Evolutionary conservation across 2,888 invertebrate genomes (phyloP).

Genomic region (Hoplodrina blanda): DNA sequence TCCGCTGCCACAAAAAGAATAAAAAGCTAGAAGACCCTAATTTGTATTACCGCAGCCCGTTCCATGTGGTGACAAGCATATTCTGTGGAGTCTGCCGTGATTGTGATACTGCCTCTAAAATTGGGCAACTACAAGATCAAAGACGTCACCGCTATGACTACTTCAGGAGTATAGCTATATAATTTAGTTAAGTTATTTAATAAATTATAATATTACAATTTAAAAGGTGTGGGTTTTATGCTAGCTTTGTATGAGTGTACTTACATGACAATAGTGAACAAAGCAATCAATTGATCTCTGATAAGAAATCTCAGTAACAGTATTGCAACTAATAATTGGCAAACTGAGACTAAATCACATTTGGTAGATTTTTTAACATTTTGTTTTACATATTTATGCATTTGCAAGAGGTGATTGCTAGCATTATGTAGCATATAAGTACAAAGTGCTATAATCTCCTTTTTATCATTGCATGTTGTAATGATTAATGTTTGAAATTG

Average conservation of each 20-base stretch:
- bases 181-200: slow-evolving; percentile 23
- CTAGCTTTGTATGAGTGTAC: background rate
- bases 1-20: slow-evolving; percentile 93
- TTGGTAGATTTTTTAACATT: background rate
- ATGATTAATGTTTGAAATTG: too few species aligned
- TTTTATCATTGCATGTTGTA: too few species aligned
- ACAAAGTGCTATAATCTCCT: background rate
- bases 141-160: slow-evolving; percentile 85
- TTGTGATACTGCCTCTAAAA: slow-evolving; percentile 91
- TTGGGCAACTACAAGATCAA: slow-evolving; percentile 92
- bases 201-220: background rate
- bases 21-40: slow-evolving; percentile 89
- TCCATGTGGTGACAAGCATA: slow-evolving; percentile 92
- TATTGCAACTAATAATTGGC: background rate
- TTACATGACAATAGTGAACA: background rate
- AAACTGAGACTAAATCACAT: background rate
- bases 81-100: slow-evolving; percentile 93
- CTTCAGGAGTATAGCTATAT: slow-evolving; percentile 77
- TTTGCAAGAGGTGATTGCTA: background rate
- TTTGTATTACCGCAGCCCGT: slow-evolving; percentile 93
- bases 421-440: background rate
- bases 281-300: slow-evolving; percentile 29
- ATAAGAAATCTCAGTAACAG: background rate
- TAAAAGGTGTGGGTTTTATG: slow-evolving; percentile 42
- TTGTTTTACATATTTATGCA: background rate